Evolutionary conservation across 2,113 vertebrate genomes (phyloP).

Genomic region (Piprites chloris): DNA sequence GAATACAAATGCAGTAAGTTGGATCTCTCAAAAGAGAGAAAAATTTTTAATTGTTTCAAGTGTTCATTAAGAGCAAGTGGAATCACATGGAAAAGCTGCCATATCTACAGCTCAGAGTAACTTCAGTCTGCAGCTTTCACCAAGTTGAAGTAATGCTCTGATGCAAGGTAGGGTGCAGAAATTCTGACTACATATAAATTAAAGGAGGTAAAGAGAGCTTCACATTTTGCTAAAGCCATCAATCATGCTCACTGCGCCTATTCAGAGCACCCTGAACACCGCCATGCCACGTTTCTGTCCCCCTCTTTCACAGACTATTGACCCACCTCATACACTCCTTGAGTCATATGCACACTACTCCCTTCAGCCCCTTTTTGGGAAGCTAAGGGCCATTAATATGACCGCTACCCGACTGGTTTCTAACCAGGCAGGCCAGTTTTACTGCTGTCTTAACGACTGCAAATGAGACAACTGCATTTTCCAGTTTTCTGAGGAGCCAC

Average conservation of each 20-base stretch:
- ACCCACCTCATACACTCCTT: neutral
- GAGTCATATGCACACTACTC: neutral
- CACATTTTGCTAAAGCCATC: neutral
- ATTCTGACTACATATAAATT: neutral
- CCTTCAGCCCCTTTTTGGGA: neutral
- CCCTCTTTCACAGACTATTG: neutral
- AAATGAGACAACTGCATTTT: neutral
- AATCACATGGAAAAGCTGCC: neutral
- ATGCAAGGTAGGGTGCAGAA: neutral
- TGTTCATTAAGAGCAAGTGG: neutral
- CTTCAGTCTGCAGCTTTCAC: neutral
- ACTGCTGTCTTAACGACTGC: neutral
- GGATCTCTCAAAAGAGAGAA: neutral
- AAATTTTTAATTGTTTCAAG: neutral
- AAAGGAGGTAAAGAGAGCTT: neutral
- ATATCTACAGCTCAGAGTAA: neutral
- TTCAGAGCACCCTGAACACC: neutral
- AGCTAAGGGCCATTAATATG: neutral
- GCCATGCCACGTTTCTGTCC: neutral
- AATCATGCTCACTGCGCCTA: fast-evolving
- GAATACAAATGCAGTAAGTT: neutral
- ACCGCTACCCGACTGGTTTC: conserved; percentile 5
- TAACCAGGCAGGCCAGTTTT: conserved; percentile 36
- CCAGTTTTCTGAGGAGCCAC: neutral
- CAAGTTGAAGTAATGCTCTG: neutral